Conservation (phyloP, 2,797 vertebrate genomes). For the Aulostomus chinensis region DNA sequence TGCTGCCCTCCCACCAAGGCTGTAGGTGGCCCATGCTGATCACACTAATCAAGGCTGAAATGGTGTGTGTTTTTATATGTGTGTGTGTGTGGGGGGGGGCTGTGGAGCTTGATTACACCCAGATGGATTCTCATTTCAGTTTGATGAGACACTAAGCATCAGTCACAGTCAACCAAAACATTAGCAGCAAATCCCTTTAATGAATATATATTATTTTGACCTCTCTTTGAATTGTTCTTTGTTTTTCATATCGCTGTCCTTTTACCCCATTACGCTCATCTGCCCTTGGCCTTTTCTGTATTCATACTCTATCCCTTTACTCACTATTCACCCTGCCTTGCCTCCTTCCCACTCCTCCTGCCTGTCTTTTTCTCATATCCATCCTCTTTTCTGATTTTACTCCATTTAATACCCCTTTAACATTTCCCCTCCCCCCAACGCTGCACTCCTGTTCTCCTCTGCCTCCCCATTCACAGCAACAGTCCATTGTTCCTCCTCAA, state of each 20-base stretch:
- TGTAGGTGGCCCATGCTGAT: conserved; percentile 70
- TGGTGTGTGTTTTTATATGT: conserved; percentile 40
- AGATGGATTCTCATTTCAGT: conserved; percentile 80
- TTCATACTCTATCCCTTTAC: conserved; percentile 66
- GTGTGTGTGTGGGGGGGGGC: conserved; percentile 46
- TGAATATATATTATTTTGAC: conserved; percentile 83
- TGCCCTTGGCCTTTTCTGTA: conserved; percentile 72
- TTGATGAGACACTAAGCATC: conserved; percentile 79
- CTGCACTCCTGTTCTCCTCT: neutral
- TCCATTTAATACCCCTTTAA: conserved; percentile 17
- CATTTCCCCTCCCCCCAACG: neutral
- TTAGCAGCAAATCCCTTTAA: conserved; percentile 75
- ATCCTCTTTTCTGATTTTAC: conserved; percentile 18
- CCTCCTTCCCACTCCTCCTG: conserved; percentile 5
- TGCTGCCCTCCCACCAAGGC: conserved; percentile 69
- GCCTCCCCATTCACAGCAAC: conserved; percentile 52
- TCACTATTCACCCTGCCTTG: conserved; percentile 35
- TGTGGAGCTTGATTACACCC: conserved; percentile 76
- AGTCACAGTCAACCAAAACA: conserved; percentile 77
- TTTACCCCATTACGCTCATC: conserved; percentile 60
- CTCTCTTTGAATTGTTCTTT: conserved; percentile 66
- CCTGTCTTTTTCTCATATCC: conserved; percentile 24
- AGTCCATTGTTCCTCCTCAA: neutral
- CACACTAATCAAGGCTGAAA: conserved; percentile 76
- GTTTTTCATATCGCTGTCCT: conserved; percentile 60